Evolutionary conservation across 1,140 invertebrate genomes (phyloP).

Genomic region (Heliconius hermathena): DNA sequence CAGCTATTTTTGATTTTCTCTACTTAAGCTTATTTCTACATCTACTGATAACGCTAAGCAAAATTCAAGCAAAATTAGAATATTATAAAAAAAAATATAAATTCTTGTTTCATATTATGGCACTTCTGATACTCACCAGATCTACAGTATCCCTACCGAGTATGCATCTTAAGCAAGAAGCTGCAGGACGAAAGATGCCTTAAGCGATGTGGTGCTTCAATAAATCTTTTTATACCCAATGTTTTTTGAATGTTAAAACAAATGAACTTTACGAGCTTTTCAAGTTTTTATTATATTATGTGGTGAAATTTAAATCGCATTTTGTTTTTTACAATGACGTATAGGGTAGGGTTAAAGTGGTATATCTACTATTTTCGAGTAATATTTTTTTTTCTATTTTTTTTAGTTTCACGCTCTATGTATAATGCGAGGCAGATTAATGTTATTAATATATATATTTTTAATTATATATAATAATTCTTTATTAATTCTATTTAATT

Average conservation of each 20-base stretch:
- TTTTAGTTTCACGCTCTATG: neutral
- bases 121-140: slow-evolving; percentile 28
- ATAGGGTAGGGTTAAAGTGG: neutral
- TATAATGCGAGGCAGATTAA: no score
- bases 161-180: slow-evolving; percentile 42
- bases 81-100: neutral
- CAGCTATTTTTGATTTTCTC: neutral
- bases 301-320: slow-evolving; percentile 26
- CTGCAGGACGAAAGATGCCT: slow-evolving; percentile 32
- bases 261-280: slow-evolving; percentile 25
- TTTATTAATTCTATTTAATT: no score
- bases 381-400: neutral
- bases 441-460: no score
- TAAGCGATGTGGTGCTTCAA: slow-evolving; percentile 18
- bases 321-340: neutral
- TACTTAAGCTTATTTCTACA: neutral
- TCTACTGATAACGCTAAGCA: neutral
- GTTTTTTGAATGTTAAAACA: slow-evolving; percentile 7
- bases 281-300: slow-evolving; percentile 29
- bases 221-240: slow-evolving; percentile 25
- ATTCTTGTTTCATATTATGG: neutral
- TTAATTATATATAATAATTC: no score
- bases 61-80: neutral
- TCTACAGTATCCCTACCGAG: slow-evolving; percentile 43
- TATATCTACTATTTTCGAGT: neutral